Conservation (phyloP, 1,140 invertebrate species). For the Monochamus saltuarius region DNA sequence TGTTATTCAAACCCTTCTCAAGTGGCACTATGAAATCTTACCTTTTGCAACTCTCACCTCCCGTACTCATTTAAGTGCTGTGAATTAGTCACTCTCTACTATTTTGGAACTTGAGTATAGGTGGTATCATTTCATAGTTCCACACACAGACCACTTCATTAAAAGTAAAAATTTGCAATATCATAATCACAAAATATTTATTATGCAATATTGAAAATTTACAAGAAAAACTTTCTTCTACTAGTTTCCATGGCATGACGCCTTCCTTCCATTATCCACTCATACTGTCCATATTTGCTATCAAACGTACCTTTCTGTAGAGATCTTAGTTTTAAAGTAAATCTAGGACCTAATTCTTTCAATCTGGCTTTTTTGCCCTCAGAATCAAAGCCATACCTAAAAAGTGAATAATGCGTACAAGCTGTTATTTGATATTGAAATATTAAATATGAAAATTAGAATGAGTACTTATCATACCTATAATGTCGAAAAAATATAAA, state of each 20-base stretch:
- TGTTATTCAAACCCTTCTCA: too few species aligned
- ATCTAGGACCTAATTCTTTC: conserved; percentile 93
- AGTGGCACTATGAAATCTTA: too few species aligned
- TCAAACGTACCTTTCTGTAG: conserved; percentile 97
- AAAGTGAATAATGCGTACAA: conserved; percentile 32
- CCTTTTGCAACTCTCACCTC: too few species aligned
- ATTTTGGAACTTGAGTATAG: too few species aligned
- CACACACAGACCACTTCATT: too few species aligned
- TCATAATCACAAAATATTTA: conserved; percentile 1
- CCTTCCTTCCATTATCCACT: conserved; percentile 92
- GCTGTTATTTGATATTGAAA: conserved; percentile 5
- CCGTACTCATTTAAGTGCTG: too few species aligned
- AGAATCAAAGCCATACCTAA: conserved; percentile 88
- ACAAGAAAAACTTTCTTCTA: conserved; percentile 86
- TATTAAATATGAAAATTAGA: conserved; percentile 4
- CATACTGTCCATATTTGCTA: conserved; percentile 93
- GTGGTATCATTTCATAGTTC: too few species aligned
- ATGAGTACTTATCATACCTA: conserved; percentile 61
- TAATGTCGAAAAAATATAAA: conserved; percentile 99
- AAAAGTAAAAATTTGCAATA: too few species aligned
- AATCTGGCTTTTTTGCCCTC: conserved; percentile 78
- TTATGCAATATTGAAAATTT: conserved; percentile 42
- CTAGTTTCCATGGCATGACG: conserved; percentile 90
- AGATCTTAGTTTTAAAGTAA: conserved; percentile 90
- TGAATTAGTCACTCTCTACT: too few species aligned